A percentile compares a stretch with the other conserved stretches of the same genome.
Conservation (phyloP, 2,113 vertebrate genomes). For the Neogale vison region DNA sequence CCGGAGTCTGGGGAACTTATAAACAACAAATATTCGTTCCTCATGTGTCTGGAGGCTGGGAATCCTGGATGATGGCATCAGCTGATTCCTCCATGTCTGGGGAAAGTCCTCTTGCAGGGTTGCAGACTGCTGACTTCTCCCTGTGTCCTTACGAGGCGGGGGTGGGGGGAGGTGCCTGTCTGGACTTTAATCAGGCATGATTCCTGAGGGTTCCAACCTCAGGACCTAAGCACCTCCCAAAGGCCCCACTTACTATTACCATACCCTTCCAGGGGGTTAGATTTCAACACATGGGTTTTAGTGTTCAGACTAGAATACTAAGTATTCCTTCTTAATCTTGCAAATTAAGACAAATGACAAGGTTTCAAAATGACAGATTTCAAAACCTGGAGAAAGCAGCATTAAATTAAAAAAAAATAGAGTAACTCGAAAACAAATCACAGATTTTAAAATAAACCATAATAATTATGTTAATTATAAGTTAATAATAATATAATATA, state of each 20-base stretch:
- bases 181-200: not conserved
- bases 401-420: not conserved
- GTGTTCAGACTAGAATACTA: not conserved
- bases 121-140: not conserved
- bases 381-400: not conserved
- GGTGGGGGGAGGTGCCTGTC: not conserved
- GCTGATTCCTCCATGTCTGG: not conserved
- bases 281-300: not conserved
- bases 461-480: not conserved
- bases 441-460: not conserved
- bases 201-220: not conserved
- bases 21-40: not conserved
- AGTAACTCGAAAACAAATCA: not conserved
- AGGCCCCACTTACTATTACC: not conserved
- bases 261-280: not conserved
- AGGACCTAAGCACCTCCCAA: not conserved
- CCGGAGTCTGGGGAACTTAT: not conserved
- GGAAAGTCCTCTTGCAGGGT: not conserved
- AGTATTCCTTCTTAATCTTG: not conserved
- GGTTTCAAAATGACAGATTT: not conserved
- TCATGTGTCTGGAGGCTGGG: not conserved
- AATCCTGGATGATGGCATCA: not conserved
- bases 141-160: no score
- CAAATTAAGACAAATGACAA: not conserved
- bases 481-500: no score